These are phyloP conservation scores for Enteromius treurensis DNA, from an alignment of 2,797 vertebrate genomes.

Conservation along the genomic window DNA sequence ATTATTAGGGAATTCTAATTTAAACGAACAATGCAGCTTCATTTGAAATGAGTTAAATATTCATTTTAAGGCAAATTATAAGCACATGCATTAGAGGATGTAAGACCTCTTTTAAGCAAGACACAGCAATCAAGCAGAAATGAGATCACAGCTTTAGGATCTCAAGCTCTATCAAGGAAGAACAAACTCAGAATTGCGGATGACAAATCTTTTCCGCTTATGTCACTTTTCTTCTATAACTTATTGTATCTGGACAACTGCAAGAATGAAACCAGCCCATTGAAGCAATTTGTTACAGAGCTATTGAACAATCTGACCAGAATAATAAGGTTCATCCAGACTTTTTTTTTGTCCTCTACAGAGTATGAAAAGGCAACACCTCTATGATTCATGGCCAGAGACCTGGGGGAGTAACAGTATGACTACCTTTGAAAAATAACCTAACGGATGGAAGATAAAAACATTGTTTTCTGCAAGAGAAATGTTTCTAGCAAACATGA, in stretches of 20 bases:
- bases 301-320: conserved; percentile 31
- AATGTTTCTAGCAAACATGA: conserved; percentile 3
- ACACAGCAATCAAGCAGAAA: conserved; percentile 58
- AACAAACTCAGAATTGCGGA: conserved; percentile 55
- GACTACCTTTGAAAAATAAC: neutral
- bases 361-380: conserved; percentile 43
- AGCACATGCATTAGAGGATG: conserved; percentile 11
- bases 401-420: conserved; percentile 25
- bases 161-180: conserved; percentile 47
- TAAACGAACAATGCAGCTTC: conserved; percentile 3
- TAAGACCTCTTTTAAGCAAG: conserved; percentile 19
- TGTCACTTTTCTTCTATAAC: conserved; percentile 52
- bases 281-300: conserved; percentile 51
- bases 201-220: conserved; percentile 62
- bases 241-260: conserved; percentile 42
- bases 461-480: conserved; percentile 9
- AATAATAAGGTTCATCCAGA: conserved; percentile 24
- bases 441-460: conserved; percentile 46
- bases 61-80: neutral
- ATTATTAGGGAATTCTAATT: neutral
- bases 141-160: conserved; percentile 45
- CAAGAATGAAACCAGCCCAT: conserved; percentile 32
- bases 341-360: conserved; percentile 15
- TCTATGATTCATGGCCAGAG: conserved; percentile 37
- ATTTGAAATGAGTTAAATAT: neutral